phyloP scores from a whole-genome alignment of 2,113 vertebrate genomes.

The Toxostoma redivivum region DNA sequence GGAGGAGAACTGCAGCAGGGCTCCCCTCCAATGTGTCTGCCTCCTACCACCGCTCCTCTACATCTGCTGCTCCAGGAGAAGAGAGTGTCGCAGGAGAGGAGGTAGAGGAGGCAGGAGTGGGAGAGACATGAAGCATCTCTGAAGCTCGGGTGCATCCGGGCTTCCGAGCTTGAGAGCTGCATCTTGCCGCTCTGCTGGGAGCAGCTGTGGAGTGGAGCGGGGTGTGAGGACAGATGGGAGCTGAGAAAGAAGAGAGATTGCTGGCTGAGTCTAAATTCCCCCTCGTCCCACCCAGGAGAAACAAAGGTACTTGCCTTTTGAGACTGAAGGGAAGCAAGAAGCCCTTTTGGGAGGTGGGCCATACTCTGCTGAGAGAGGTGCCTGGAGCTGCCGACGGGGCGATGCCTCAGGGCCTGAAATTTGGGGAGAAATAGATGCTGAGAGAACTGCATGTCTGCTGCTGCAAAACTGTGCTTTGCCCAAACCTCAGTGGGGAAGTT shows the following conservation, averaged over 20 bases:
- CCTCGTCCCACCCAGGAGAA: conserved; percentile 29
- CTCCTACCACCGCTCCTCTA: conserved; percentile 53
- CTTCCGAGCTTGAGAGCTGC: conserved; percentile 31
- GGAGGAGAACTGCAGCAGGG: conserved; percentile 48
- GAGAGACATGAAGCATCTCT: conserved; percentile 49
- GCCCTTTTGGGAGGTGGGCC: neutral
- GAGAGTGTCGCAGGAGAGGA: conserved; percentile 40
- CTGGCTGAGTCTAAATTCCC: conserved; percentile 45
- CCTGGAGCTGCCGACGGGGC: fast-evolving
- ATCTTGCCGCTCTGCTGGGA: conserved; percentile 45
- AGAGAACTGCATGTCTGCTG: neutral
- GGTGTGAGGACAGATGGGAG: conserved; percentile 66
- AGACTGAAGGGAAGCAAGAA: conserved; percentile 1
- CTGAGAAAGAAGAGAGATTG: conserved; percentile 54
- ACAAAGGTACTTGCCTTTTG: conserved; percentile 30
- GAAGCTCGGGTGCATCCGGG: conserved; percentile 53
- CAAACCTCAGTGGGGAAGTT: neutral
- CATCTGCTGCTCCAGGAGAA: conserved; percentile 58
- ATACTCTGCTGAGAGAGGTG: neutral
- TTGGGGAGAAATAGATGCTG: neutral
- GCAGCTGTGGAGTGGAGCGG: conserved; percentile 51
- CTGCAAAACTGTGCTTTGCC: neutral
- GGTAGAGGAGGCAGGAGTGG: conserved; percentile 52
- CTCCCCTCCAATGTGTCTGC: conserved; percentile 57
- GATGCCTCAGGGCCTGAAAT: neutral